Conservation (phyloP, 1,140 invertebrate species). For the Atta cephalotes region DNA sequence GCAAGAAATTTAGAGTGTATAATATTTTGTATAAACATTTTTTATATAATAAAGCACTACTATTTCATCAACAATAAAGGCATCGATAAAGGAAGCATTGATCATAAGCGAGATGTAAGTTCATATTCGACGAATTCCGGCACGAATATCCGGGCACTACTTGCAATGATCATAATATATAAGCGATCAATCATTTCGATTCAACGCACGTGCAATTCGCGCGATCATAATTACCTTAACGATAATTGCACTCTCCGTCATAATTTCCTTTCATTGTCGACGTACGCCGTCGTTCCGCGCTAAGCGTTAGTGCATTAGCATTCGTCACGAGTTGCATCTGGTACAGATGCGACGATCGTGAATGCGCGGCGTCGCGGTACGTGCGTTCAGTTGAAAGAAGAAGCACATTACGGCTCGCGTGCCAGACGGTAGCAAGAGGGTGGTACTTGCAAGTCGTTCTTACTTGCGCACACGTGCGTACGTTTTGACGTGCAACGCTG, state of each 20-base stretch:
- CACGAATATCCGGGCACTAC: background rate
- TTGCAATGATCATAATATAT: background rate
- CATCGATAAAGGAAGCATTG: too few relatives aligned
- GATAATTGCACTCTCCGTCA: slow-evolving; percentile 33
- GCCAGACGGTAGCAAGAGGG: slow-evolving; percentile 1
- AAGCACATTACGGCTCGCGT: slow-evolving; percentile 64
- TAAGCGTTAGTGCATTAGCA: slow-evolving; percentile 58
- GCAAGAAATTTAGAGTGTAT: background rate
- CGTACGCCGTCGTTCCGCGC: slow-evolving; percentile 5
- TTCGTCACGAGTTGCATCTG: slow-evolving; percentile 60
- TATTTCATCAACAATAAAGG: too few relatives aligned
- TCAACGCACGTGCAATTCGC: slow-evolving; percentile 14
- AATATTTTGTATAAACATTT: background rate
- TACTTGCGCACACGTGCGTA: slow-evolving; percentile 32
- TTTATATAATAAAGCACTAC: background rate
- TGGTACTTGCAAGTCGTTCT: slow-evolving; percentile 24
- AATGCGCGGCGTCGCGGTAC: slow-evolving; percentile 24
- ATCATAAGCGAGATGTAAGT: background rate
- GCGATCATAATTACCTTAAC: slow-evolving; percentile 38
- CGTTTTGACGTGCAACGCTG: slow-evolving; percentile 40
- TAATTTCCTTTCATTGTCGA: slow-evolving; percentile 49
- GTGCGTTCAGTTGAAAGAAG: slow-evolving; percentile 25
- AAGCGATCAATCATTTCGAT: slow-evolving; percentile 46
- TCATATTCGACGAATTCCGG: background rate
- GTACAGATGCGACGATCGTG: slow-evolving; percentile 48